phyloP scores from a whole-genome alignment of 2,888 invertebrate genomes.

The Nemapogon koenigi region DNA sequence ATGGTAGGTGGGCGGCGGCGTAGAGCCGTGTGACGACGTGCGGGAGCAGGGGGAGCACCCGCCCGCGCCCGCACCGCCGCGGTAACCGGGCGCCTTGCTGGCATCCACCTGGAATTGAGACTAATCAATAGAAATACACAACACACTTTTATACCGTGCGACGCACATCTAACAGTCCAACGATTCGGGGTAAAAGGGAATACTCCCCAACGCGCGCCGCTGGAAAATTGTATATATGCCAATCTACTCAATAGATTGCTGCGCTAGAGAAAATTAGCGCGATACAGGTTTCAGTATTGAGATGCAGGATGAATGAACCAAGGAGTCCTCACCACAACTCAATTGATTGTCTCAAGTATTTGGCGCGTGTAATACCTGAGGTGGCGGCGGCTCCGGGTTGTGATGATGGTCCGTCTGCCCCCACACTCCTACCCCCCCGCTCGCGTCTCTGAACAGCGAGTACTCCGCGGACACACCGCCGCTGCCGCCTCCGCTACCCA shows the following conservation, averaged over 20 bases:
- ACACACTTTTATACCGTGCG: too few relatives aligned
- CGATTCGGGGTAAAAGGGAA: too few relatives aligned
- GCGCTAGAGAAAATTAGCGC: too few relatives aligned
- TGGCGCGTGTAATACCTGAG: conserved; percentile 27
- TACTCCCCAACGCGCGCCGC: too few relatives aligned
- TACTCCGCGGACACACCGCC: conserved; percentile 73
- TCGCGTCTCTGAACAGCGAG: conserved; percentile 83
- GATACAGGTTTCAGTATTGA: too few relatives aligned
- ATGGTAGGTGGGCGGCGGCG: conserved; percentile 38
- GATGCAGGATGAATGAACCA: too few relatives aligned
- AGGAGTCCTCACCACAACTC: too few relatives aligned
- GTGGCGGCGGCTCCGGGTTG: conserved; percentile 47
- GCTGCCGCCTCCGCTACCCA: conserved; percentile 27
- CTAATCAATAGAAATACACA: neutral
- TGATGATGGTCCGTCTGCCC: conserved; percentile 37
- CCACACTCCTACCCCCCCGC: conserved; percentile 58
- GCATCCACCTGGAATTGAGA: conserved; percentile 71
- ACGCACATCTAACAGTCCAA: too few relatives aligned
- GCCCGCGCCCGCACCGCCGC: conserved; percentile 72
- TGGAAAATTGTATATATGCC: too few relatives aligned
- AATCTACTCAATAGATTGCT: too few relatives aligned
- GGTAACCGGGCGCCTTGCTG: conserved; percentile 90
- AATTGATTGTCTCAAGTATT: too few relatives aligned
- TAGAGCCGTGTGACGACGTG: conserved; percentile 55
- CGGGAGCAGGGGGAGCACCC: conserved; percentile 75